Evolutionary conservation across 2,888 invertebrate genomes (phyloP), one percentile per base, ranked within the genome.

Genomic region (Merodon equestris): DNA sequence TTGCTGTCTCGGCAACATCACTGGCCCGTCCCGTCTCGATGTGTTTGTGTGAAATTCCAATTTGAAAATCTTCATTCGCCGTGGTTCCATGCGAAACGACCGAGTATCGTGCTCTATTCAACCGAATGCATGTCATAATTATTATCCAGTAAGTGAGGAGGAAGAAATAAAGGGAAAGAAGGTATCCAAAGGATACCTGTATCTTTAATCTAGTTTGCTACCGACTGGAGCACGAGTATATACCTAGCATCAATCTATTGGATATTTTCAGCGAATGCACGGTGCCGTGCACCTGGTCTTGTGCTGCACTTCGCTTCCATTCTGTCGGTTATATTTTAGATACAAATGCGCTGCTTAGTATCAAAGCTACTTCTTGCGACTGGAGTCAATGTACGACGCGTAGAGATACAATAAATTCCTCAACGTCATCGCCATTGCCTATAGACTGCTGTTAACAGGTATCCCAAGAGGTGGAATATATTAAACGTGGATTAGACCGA

Each of bases 311-410:
- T 48, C 18, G 68, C 57, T 77, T 73, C 73, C 73, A 73, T 77
- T 71, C 38, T 60, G 63, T 38, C 45, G 27, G 27, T 27, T 7
- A 27, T 2, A 7, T 27, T 40, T 40, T 60, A n/a, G 18, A 27
- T 27, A 27, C 27, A 36, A 53, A n/a, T n/a, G n/a, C n/a, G n/a
- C 40, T 13, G 48, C 18, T 12, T 45, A 13, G 13, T 13, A 13
- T 13, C 44, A 13, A 45, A 57, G 44, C 12, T 15, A 40, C 67
- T 72, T 19, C 34, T 51, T 72, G 27, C 44, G 67, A n/a, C n/a
- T n/a, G n/a, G 67, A 77, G 77, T 77, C 77, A 77, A 72, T 18
- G 72, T 73, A 77, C 77, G 67, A 77, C 72, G 73, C 57, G 34
- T 72, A 60, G 19, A 60, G 38, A 68, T 61, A 27, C 27, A 27